These are phyloP conservation scores for Epinotia nisella DNA, from an alignment of 2,888 invertebrate species.

Conservation along the genomic window DNA sequence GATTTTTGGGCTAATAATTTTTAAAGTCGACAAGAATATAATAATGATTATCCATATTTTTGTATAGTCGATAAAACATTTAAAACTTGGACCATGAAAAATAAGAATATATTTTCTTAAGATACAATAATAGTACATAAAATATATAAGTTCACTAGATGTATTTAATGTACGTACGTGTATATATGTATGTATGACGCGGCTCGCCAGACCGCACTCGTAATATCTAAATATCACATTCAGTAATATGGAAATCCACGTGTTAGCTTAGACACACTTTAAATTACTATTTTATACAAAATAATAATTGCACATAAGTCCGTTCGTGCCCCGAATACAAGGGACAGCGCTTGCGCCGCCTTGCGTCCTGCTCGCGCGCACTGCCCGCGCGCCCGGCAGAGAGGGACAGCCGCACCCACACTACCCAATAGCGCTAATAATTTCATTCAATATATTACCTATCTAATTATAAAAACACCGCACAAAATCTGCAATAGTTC, in stretches of 20 bases:
- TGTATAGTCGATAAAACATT: constrained; percentile 85
- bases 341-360: constrained; percentile 58
- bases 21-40: constrained; percentile 84
- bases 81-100: constrained; percentile 86
- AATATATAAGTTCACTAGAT: constrained; percentile 84
- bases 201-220: constrained; percentile 76
- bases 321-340: constrained; percentile 70
- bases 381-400: constrained; percentile 59
- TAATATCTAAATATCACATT: constrained; percentile 86
- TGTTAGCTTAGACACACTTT: constrained; percentile 83
- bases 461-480: constrained; percentile 85
- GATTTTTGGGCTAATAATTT: constrained; percentile 78
- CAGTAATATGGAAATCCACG: constrained; percentile 85
- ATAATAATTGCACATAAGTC: constrained; percentile 85
- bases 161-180: constrained; percentile 78
- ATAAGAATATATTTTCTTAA: constrained; percentile 85
- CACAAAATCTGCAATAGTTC: constrained; percentile 83
- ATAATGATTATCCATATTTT: constrained; percentile 84
- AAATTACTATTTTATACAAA: constrained; percentile 83
- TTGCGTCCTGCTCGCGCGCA: constrained; percentile 53
- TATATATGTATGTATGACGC: constrained; percentile 62
- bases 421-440: constrained; percentile 78
- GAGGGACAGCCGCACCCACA: constrained; percentile 59
- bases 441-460: constrained; percentile 86
- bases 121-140: constrained; percentile 85